Conservation (phyloP, 2,113 vertebrate species). For the Saccopteryx leptura region DNA sequence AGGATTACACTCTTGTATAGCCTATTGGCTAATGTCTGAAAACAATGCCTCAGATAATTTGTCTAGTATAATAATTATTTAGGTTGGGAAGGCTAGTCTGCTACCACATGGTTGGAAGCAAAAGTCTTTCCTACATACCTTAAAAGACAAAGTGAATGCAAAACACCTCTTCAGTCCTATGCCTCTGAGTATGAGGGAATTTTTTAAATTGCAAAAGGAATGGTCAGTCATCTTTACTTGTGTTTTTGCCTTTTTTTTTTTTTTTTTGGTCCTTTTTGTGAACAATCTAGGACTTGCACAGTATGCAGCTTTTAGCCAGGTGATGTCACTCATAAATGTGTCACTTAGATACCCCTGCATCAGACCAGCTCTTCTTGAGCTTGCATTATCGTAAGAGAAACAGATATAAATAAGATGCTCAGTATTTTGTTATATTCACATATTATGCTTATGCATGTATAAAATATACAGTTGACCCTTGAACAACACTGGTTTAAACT, state of each 20-base stretch:
- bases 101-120: background rate
- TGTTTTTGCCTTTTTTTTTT: background rate
- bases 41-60: constrained; percentile 12
- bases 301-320: background rate
- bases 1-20: background rate
- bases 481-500: background rate
- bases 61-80: background rate
- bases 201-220: constrained; percentile 37
- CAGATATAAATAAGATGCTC: background rate
- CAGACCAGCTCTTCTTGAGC: background rate
- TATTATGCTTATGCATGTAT: background rate
- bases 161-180: background rate
- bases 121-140: background rate
- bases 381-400: background rate
- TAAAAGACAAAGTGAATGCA: background rate
- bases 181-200: background rate
- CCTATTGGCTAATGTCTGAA: constrained; percentile 21
- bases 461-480: background rate
- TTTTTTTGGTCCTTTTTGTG: background rate
- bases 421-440: background rate
- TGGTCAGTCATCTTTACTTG: background rate
- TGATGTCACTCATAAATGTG: background rate
- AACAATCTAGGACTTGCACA: background rate
- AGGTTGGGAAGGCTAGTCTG: background rate
- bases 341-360: background rate